Evolutionary conservation across 2,113 vertebrate genomes (phyloP).

Genomic region (Zapornia atra): DNA sequence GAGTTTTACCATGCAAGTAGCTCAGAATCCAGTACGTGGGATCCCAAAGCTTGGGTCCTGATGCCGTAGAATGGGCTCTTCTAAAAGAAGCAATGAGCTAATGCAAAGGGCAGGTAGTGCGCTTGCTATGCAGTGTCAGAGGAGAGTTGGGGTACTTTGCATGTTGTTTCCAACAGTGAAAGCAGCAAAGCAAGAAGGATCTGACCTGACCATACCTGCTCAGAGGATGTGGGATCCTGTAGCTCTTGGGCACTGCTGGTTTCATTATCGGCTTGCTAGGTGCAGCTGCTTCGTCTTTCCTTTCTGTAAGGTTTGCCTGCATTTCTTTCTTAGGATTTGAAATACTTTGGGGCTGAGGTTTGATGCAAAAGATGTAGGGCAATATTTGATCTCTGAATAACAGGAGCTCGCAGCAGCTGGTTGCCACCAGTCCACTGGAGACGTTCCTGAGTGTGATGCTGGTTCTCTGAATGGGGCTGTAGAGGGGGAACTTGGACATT

Average conservation of each 20-base stretch:
- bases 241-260: background rate
- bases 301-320: background rate
- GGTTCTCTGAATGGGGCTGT: background rate
- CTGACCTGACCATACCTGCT: background rate
- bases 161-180: background rate
- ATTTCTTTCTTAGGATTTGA: background rate
- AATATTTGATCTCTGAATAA: too few species aligned
- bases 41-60: background rate
- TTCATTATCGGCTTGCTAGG: background rate
- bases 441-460: background rate
- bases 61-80: too few species aligned
- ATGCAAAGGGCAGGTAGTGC: background rate
- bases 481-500: background rate
- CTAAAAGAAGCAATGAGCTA: background rate
- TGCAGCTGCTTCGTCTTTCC: background rate
- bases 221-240: background rate
- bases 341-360: background rate
- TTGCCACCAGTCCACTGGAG: background rate
- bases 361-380: too few species aligned
- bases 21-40: background rate
- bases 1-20: too few species aligned
- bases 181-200: background rate
- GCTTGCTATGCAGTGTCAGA: too few species aligned
- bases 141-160: background rate
- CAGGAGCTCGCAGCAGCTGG: rapidly evolving